These are phyloP conservation scores for Neosilurus hyrtlii DNA, from an alignment of 2,797 vertebrate species.

Conservation along the genomic window DNA sequence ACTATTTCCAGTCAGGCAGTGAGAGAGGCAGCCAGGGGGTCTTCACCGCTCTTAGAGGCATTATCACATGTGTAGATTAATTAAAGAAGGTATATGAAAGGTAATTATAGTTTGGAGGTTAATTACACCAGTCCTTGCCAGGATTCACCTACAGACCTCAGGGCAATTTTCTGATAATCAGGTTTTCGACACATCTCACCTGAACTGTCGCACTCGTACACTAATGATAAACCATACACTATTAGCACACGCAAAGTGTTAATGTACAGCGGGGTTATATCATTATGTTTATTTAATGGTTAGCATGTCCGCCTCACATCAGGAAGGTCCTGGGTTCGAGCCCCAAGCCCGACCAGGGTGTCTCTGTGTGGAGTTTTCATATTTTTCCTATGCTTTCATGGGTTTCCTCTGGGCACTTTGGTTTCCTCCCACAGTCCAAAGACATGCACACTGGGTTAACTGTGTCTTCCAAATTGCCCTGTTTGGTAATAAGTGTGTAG, in stretches of 20 bases:
- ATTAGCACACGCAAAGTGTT: neutral
- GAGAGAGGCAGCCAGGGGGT: slow-evolving; percentile 18
- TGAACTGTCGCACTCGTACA: neutral
- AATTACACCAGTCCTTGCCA: slow-evolving; percentile 35
- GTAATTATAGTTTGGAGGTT: slow-evolving; percentile 48
- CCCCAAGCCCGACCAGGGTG: too few relatives aligned
- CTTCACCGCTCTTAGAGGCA: slow-evolving; percentile 6
- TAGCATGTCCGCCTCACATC: too few relatives aligned
- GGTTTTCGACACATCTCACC: neutral
- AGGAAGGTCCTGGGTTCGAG: too few relatives aligned
- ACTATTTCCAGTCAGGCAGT: slow-evolving; percentile 19
- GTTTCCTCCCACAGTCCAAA: too few relatives aligned
- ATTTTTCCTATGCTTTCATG: too few relatives aligned
- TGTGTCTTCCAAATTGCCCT: too few relatives aligned
- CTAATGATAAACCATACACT: neutral
- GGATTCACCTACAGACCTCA: slow-evolving; percentile 27
- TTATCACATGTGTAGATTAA: slow-evolving; percentile 40
- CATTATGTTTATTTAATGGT: too few relatives aligned
- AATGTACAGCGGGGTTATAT: neutral
- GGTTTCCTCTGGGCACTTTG: too few relatives aligned
- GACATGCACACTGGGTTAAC: too few relatives aligned
- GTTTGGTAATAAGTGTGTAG: too few relatives aligned
- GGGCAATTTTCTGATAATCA: neutral
- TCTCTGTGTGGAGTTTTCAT: too few relatives aligned
- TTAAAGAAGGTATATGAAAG: slow-evolving; percentile 40